A percentile compares a stretch with the other conserved stretches of the same genome.
Evolutionary conservation across 2,113 vertebrate genomes (phyloP).

Genomic region (Vicugna pacos): DNA sequence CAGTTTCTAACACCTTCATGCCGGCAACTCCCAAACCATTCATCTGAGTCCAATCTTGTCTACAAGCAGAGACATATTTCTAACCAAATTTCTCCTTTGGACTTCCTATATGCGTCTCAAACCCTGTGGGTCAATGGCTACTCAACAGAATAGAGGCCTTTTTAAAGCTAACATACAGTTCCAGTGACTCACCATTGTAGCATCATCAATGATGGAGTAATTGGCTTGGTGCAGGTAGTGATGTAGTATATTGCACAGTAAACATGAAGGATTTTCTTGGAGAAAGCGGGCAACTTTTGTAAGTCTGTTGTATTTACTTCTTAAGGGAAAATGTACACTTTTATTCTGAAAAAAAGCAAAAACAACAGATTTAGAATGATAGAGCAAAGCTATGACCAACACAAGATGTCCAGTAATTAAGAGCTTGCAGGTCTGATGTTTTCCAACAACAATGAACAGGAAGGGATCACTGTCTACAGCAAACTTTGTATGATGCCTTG

Average conservation of each 20-base stretch:
- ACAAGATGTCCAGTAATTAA: conserved; percentile 6
- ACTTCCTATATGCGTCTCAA: neutral
- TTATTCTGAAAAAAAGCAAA: conserved; percentile 93
- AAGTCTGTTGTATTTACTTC: conserved; percentile 98
- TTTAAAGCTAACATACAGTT: neutral
- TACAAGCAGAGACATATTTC: neutral
- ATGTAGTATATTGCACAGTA: conserved; percentile 97
- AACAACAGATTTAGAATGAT: conserved; percentile 35
- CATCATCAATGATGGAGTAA: conserved; percentile 96
- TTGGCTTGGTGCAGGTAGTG: conserved; percentile 98
- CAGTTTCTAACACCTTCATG: neutral
- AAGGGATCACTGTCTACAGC: neutral
- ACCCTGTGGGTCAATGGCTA: neutral
- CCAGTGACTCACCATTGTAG: conserved; percentile 93
- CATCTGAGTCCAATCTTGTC: neutral
- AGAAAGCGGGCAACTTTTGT: conserved; percentile 96
- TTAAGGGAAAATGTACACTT: conserved; percentile 96
- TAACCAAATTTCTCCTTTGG: neutral
- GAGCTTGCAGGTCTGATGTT: neutral
- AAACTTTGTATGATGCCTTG: neutral
- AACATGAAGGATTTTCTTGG: conserved; percentile 98
- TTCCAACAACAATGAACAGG: neutral
- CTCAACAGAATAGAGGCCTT: neutral
- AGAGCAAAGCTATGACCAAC: neutral
- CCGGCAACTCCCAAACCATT: neutral